Percentiles rank a stretch among this genome's conserved stretches.
These are phyloP conservation scores for Drosophila seguyi DNA, from an alignment of 1,140 invertebrate species.

Conservation along the genomic window DNA sequence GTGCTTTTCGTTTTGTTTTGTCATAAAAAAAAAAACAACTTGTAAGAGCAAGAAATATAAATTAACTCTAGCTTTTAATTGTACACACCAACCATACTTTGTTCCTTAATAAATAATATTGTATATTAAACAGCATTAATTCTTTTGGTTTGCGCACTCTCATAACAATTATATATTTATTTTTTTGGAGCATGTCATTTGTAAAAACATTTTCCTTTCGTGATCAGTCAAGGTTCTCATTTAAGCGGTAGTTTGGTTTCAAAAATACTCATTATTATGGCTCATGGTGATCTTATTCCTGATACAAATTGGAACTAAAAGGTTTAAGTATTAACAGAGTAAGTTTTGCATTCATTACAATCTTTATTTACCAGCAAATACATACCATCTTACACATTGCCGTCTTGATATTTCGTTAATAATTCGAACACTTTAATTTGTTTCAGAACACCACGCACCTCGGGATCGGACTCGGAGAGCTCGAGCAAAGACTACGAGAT, in stretches of 20 bases:
- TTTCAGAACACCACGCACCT: constrained; percentile 73
- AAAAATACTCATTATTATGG: constrained; percentile 16
- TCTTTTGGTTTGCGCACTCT: constrained; percentile 49
- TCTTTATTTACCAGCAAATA: not conserved
- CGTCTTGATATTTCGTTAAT: not conserved
- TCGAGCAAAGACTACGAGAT: constrained; percentile 84
- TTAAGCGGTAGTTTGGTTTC: constrained; percentile 32
- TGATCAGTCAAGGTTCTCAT: constrained; percentile 22
- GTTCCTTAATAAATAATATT: constrained; percentile 81
- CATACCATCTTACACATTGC: not conserved
- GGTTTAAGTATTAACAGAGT: constrained; percentile 58
- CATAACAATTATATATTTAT: constrained; percentile 25
- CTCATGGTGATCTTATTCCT: constrained; percentile 20
- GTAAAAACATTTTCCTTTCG: constrained; percentile 38
- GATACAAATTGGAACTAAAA: constrained; percentile 8
- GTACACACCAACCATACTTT: constrained; percentile 48
- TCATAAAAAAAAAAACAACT: constrained; percentile 19
- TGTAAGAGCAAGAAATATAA: constrained; percentile 40
- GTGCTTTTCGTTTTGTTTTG: constrained; percentile 40
- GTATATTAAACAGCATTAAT: constrained; percentile 66
- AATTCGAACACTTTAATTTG: constrained; percentile 11
- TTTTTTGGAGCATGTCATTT: constrained; percentile 40
- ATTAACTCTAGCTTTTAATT: constrained; percentile 70
- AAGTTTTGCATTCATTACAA: constrained; percentile 52
- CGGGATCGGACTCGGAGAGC: constrained; percentile 80